Evolutionary conservation across 2,797 vertebrate genomes (phyloP).

Genomic region (Tokudaia muenninki): DNA sequence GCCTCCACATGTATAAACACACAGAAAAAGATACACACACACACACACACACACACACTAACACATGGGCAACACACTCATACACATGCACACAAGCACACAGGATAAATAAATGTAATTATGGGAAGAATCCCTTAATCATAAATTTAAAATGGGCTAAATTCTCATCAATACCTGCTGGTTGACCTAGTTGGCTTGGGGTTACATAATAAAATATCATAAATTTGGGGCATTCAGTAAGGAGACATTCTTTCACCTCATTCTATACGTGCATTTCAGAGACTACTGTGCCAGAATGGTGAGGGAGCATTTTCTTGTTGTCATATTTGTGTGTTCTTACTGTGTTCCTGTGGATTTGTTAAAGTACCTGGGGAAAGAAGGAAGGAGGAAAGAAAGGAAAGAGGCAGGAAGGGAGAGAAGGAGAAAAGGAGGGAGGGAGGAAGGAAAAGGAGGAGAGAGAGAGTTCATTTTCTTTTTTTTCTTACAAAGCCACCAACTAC

Average conservation of each 20-base stretch:
- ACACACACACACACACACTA: background rate
- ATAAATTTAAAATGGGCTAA: background rate
- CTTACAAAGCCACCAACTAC: background rate
- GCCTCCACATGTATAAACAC: background rate
- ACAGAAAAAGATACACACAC: background rate
- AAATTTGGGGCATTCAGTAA: background rate
- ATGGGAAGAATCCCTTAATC: background rate
- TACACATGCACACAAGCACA: background rate
- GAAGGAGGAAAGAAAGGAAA: background rate
- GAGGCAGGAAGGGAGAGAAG: background rate
- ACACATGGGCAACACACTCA: background rate
- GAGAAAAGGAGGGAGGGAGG: background rate
- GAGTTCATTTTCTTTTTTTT: background rate
- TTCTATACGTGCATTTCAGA: background rate
- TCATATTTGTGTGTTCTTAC: background rate
- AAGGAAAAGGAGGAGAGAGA: background rate
- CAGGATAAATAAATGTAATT: background rate
- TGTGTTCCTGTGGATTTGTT: background rate
- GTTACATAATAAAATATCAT: background rate
- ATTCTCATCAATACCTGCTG: background rate
- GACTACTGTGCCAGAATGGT: rapidly evolving
- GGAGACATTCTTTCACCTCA: background rate
- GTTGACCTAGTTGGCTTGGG: background rate
- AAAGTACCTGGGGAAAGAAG: background rate
- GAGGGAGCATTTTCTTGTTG: background rate